Evolutionary conservation across 2,797 vertebrate species (phyloP), one percentile per base, ranked within the genome.

Genomic region (Siniperca obscura): DNA sequence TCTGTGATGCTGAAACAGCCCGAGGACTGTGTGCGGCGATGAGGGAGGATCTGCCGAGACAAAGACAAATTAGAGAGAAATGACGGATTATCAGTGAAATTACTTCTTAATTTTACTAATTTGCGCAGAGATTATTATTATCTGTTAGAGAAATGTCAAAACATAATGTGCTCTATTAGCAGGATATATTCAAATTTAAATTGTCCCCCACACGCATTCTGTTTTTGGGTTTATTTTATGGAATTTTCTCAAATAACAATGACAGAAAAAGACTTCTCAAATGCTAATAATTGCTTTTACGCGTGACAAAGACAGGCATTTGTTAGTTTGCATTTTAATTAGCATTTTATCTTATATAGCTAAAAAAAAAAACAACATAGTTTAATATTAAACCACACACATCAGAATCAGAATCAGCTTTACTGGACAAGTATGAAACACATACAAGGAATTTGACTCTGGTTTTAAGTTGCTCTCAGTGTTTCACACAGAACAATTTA

Each of bases 71-170:
- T 22, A 59, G 46, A 42, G 70, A 80, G 52, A 79, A 82, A 84
- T 59, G 82, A 80, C 17, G 50, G 76, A 79, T 85, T 80, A 83
- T 86, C 83, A 71, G 82, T 17, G 78, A 60, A 84, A 76, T 85
- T 50, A 78, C 73, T 72, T 75, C 55, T 87, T 83, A 78, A 86
- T 87, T 82, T 77, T 30, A 73, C 56, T 67, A 52, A 70, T 68
- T 84, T 44, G n/a, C 52, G 42, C 46, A 12, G 55, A 72, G 50
- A 3, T 66, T 83, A 53, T 68, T 81, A 55, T 87, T 80, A 74
- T 86, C 71, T 75, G 62, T 53, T 42, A 46, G 78, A 52, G 68
- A 80, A 82, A 83, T 57, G 85, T 83, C 78, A 59, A 74, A 87
- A 71, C 82, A 73, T 9, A 76, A 78, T 40, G 82, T 44, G 76